A percentile compares a stretch with the other conserved stretches of the same genome.
Conservation (phyloP, 2,113 vertebrate genomes). For the Hemicordylus capensis region DNA sequence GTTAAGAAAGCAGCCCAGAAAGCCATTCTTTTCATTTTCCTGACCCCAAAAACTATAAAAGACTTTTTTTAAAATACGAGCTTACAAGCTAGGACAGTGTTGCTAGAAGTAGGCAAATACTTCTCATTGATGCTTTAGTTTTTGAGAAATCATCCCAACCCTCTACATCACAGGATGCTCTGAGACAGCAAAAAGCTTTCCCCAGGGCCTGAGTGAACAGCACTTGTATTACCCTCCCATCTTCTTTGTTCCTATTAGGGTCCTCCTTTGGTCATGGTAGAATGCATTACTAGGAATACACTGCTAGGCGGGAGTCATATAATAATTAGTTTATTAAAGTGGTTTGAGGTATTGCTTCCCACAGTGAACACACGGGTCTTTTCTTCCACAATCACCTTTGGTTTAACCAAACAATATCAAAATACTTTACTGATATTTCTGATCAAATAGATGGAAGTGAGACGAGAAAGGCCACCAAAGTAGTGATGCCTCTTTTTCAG, state of each 20-base stretch:
- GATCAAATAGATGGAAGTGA: not conserved
- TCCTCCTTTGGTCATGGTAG: not conserved
- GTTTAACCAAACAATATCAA: not conserved
- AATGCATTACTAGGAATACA: not conserved
- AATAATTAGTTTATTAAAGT: not conserved
- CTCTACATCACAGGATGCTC: fast-evolving
- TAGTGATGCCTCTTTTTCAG: not conserved
- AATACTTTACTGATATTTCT: too few relatives aligned
- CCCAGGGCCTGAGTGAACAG: fast-evolving
- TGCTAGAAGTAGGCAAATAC: not conserved
- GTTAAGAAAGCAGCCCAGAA: not conserved
- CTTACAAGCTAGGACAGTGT: not conserved
- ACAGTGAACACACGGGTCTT: not conserved
- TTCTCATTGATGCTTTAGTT: not conserved
- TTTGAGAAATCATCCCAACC: not conserved
- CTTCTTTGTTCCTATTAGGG: fast-evolving
- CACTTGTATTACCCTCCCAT: not conserved
- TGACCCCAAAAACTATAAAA: not conserved
- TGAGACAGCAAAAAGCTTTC: not conserved
- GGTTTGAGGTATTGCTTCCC: not conserved
- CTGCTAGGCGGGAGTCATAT: not conserved
- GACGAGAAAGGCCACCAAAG: not conserved
- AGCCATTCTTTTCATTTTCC: fast-evolving
- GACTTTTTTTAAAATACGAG: not conserved
- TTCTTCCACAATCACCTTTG: not conserved